Conservation (phyloP, 2,113 vertebrate species). For the Gorsachius goisagi region DNA sequence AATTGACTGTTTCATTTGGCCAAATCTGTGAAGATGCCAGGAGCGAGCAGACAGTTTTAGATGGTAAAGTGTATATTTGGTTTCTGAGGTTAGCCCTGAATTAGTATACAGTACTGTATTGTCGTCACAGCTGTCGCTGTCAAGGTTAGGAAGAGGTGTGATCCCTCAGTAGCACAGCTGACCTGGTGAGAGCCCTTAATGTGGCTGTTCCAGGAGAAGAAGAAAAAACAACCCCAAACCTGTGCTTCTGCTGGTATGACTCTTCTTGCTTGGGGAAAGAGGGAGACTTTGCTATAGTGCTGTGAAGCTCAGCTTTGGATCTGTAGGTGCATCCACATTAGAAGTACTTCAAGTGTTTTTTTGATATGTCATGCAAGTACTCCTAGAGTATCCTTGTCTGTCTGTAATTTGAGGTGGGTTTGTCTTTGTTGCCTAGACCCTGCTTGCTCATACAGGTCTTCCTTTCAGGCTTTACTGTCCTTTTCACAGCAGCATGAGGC, state of each 20-base stretch:
- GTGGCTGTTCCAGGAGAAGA: not conserved
- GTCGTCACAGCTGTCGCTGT: not conserved
- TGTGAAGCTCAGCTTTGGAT: not conserved
- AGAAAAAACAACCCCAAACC: not conserved
- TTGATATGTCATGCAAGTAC: not conserved
- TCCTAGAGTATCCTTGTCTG: not conserved
- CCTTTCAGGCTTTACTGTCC: not conserved
- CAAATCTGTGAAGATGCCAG: not conserved
- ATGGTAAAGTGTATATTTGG: not conserved
- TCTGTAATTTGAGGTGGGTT: not conserved
- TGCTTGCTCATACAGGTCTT: not conserved
- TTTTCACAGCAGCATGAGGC: not conserved
- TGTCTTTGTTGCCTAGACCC: not conserved
- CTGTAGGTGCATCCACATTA: not conserved
- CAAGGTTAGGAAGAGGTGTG: constrained; percentile 29
- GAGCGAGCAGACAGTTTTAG: not conserved
- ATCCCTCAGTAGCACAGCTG: not conserved
- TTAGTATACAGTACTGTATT: constrained; percentile 17
- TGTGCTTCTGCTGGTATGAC: not conserved
- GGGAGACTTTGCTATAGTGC: not conserved
- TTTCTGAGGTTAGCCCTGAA: constrained; percentile 39
- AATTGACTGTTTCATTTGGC: not conserved
- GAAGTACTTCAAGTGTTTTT: not conserved
- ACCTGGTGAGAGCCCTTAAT: not conserved
- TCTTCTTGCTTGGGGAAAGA: not conserved